Conservation (phyloP, 2,797 vertebrate genomes). For the Rhodeus uyekii region DNA sequence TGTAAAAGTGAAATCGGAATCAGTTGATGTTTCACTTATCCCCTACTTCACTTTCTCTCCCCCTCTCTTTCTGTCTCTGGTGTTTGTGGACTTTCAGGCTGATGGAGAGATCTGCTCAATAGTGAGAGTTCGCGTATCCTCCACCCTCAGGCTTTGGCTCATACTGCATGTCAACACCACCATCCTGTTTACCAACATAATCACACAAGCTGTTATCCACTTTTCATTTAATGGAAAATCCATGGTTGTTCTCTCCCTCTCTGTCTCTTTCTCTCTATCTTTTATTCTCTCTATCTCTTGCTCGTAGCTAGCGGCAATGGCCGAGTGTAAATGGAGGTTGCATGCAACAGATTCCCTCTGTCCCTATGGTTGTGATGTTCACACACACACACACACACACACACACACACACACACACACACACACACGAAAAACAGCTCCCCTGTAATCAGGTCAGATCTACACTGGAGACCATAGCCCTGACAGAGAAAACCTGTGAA, state of each 20-base stretch:
- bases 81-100: slow-evolving; percentile 42
- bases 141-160: slow-evolving; percentile 45
- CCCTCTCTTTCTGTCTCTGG: slow-evolving; percentile 14
- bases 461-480: slow-evolving; percentile 54
- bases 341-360: slow-evolving; percentile 35
- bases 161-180: slow-evolving; percentile 53
- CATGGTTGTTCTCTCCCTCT: slow-evolving; percentile 34
- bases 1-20: background rate
- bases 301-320: slow-evolving; percentile 36
- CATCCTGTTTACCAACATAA: slow-evolving; percentile 58
- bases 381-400: slow-evolving; percentile 19
- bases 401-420: slow-evolving; percentile 31
- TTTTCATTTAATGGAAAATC: slow-evolving; percentile 57
- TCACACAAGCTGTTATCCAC: slow-evolving; percentile 58
- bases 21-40: slow-evolving; percentile 8
- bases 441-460: slow-evolving; percentile 57
- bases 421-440: slow-evolving; percentile 21
- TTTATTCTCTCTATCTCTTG: slow-evolving; percentile 29
- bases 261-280: slow-evolving; percentile 15
- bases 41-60: background rate
- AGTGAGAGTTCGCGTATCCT: slow-evolving; percentile 37
- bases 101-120: slow-evolving; percentile 26
- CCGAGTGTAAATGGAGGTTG: slow-evolving; percentile 48
- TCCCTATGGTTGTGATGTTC: slow-evolving; percentile 26
- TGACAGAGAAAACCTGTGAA: slow-evolving; percentile 59